Evolutionary conservation across 2,888 invertebrate species (phyloP), one percentile per base, ranked within the genome.

Genomic region (Eumacrocentrus americanus): DNA sequence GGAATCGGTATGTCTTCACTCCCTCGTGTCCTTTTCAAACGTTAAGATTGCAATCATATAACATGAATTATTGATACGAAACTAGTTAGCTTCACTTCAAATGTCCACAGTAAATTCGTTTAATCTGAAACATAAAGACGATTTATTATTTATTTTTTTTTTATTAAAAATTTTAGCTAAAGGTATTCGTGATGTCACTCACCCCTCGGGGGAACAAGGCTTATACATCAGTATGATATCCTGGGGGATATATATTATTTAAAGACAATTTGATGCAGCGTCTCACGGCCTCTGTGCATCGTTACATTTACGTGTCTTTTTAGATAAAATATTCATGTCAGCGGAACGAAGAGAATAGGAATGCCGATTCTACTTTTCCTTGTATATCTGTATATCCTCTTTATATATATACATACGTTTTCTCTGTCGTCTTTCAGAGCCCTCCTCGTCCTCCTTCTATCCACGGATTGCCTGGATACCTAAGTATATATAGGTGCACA

Each of bases 21-120:
- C 20, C 23, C 9, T 23, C 35, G 9, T 14, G 14, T 16, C 37
- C 42, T 40, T 40, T 23, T 51, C 37, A 40, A 12, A 40, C 14
- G 40, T 2, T 35, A n/a, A 35, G 11, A 7, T 7, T 7, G n/a
- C 40, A 3, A 7, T n/a, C 6, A 12, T n/a, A 35, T 35, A 66
- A 61, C 61, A 74, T 75, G 73, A 75, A 76, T 76, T 74, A 76
- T 74, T 76, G 70, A 74, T 73, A 65, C 61, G 67, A 71, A 67
- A 70, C n/a, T n/a, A n/a, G n/a, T n/a, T 70, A 57, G 62, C 66
- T 65, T 60, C 66, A 62, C 67, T 73, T 73, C 69, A 73, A 74
- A 70, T 66, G 64, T 64, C 53, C 48, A 34, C 66, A 20, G 64
- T 66, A n/a, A 67, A 70, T 69, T 68, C 64, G 61, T 35, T 35